Evolutionary conservation across 1,140 invertebrate species (phyloP).

Genomic region (Psix sp.): DNA sequence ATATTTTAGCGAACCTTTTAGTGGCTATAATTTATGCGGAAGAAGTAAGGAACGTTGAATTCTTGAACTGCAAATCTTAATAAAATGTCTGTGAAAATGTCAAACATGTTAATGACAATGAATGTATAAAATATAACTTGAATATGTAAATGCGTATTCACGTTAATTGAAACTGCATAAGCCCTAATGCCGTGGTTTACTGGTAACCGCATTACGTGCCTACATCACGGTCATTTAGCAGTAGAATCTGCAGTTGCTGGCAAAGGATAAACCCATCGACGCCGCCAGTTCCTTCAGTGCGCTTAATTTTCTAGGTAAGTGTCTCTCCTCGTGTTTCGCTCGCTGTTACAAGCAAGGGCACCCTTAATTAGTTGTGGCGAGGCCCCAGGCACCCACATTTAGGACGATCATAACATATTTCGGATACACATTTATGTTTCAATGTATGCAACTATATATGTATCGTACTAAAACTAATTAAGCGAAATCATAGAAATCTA

Average conservation of each 20-base stretch:
- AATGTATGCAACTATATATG: too few relatives aligned
- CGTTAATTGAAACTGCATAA: constrained; percentile 53
- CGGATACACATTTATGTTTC: too few relatives aligned
- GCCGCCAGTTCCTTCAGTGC: constrained; percentile 29
- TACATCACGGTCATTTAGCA: constrained; percentile 49
- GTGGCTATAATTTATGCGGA: too few relatives aligned
- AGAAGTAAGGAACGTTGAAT: constrained; percentile 1
- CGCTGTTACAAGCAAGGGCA: constrained; percentile 24
- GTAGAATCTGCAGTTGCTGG: constrained; percentile 38
- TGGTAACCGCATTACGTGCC: constrained; percentile 49
- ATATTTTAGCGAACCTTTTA: too few relatives aligned
- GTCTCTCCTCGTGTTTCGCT: constrained; percentile 35
- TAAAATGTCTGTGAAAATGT: constrained; percentile 38
- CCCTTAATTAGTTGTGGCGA: constrained; percentile 32
- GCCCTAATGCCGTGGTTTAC: constrained; percentile 50
- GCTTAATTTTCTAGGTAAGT: constrained; percentile 47
- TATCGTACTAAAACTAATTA: too few relatives aligned
- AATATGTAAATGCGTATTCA: constrained; percentile 44
- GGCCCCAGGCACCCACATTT: too few relatives aligned
- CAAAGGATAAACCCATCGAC: constrained; percentile 52
- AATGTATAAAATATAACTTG: constrained; percentile 46
- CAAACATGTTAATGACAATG: constrained; percentile 39
- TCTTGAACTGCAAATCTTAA: constrained; percentile 32
- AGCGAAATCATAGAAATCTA: too few relatives aligned
- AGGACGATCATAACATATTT: too few relatives aligned